Evolutionary conservation across 2,797 vertebrate species (phyloP).

Genomic region (Xiphophorus birchmanni): DNA sequence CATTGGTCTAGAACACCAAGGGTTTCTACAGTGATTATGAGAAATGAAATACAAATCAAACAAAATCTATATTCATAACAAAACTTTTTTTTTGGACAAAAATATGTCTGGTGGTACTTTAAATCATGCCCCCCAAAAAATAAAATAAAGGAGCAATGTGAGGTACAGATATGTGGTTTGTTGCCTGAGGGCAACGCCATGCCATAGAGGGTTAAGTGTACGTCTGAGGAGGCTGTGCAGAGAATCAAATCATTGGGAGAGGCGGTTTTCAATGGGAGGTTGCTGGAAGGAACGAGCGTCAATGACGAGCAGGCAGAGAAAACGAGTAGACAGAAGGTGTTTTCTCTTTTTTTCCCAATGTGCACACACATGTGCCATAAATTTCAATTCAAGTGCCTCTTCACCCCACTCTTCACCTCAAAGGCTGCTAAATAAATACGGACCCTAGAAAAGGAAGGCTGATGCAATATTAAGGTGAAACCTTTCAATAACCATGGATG

Average conservation of each 20-base stretch:
- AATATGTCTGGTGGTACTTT: too few relatives aligned
- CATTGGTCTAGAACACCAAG: too few relatives aligned
- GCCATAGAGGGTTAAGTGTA: too few relatives aligned
- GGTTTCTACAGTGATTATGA: too few relatives aligned
- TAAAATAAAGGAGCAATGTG: too few relatives aligned
- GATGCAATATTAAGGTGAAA: conserved; percentile 29
- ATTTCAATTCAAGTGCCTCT: conserved; percentile 23
- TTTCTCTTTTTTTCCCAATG: conserved; percentile 14
- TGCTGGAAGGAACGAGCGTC: neutral
- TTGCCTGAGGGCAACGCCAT: too few relatives aligned
- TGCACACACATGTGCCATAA: conserved; percentile 5
- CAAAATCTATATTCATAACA: too few relatives aligned
- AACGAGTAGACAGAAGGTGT: conserved; percentile 15
- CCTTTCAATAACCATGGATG: conserved; percentile 19
- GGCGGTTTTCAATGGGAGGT: conserved; percentile 23
- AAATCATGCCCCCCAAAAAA: too few relatives aligned
- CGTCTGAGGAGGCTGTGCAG: conserved; percentile 17
- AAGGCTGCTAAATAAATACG: conserved; percentile 44
- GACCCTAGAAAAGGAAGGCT: conserved; percentile 17
- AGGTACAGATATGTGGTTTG: too few relatives aligned
- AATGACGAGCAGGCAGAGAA: conserved; percentile 15
- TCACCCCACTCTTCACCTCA: conserved; percentile 15
- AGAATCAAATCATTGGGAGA: conserved; percentile 40
- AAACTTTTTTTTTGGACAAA: too few relatives aligned
- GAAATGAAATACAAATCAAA: too few relatives aligned